Conservation (phyloP, 2,888 invertebrate species). For the Hemaris fuciformis region DNA sequence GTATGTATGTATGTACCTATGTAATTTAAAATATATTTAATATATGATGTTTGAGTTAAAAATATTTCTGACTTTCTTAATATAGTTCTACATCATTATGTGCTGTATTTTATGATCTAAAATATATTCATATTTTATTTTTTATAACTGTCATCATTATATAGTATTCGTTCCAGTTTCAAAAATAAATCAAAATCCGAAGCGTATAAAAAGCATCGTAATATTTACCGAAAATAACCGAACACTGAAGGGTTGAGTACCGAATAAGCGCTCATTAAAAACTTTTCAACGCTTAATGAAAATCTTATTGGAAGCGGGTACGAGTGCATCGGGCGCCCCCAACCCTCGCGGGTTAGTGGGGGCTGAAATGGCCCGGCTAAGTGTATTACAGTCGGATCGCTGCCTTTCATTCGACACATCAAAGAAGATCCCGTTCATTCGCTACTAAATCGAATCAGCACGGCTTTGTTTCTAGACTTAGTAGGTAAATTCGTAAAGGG, state of each 20-base stretch:
- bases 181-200: not conserved
- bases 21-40: too few species aligned
- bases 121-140: too few species aligned
- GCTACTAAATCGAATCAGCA: constrained; percentile 75
- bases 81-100: too few species aligned
- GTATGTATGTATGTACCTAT: too few species aligned
- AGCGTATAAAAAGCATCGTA: not conserved
- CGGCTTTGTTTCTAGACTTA: constrained; percentile 71
- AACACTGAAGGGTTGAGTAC: constrained; percentile 48
- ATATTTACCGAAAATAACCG: constrained; percentile 32
- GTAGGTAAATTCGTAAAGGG: constrained; percentile 59
- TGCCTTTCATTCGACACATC: constrained; percentile 81
- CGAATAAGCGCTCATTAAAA: constrained; percentile 73
- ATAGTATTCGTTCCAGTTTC: not conserved
- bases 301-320: constrained; percentile 72
- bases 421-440: constrained; percentile 76
- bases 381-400: constrained; percentile 79
- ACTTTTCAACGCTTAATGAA: constrained; percentile 78
- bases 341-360: constrained; percentile 34
- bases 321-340: constrained; percentile 57
- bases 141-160: not conserved
- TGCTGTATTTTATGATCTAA: too few species aligned
- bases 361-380: constrained; percentile 76
- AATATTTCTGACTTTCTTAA: too few species aligned
- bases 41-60: too few species aligned